These are phyloP conservation scores for Lasius fuliginosus DNA, from an alignment of 2,888 invertebrate species.

Conservation along the genomic window DNA sequence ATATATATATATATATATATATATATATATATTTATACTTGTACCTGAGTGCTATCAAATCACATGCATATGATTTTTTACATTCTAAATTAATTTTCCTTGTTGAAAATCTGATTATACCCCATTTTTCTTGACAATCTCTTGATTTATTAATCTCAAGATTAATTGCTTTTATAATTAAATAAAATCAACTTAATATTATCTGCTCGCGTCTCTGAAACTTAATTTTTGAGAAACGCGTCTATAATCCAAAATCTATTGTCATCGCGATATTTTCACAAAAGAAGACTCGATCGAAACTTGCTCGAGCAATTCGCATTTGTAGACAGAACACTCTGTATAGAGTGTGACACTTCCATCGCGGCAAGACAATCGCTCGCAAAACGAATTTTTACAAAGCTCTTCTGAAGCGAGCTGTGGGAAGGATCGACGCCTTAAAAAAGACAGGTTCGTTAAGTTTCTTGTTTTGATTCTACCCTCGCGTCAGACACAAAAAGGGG, in stretches of 20 bases:
- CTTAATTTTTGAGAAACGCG: background rate
- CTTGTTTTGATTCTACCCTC: slow-evolving; percentile 50
- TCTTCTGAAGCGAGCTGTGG: slow-evolving; percentile 28
- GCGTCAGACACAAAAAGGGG: slow-evolving; percentile 54
- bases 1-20: too few relatives aligned
- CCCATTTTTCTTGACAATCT: background rate
- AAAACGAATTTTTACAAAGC: slow-evolving; percentile 49
- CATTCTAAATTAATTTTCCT: background rate
- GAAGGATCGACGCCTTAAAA: slow-evolving; percentile 50
- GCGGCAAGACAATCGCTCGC: slow-evolving; percentile 43
- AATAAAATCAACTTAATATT: slow-evolving; percentile 1
- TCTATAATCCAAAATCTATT: background rate
- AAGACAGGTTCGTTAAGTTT: slow-evolving; percentile 52
- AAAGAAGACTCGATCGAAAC: background rate
- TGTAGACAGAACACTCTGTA: background rate
- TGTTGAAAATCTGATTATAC: background rate
- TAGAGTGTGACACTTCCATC: slow-evolving; percentile 21
- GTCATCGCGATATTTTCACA: background rate
- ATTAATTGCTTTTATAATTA: background rate
- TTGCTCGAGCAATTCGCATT: background rate
- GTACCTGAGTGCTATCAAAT: too few relatives aligned
- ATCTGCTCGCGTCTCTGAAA: background rate
- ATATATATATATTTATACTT: background rate
- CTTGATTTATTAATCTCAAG: background rate
- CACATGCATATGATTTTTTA: background rate